Evolutionary conservation across 2,888 invertebrate genomes (phyloP).

Genomic region (Rhagonycha fulva): DNA sequence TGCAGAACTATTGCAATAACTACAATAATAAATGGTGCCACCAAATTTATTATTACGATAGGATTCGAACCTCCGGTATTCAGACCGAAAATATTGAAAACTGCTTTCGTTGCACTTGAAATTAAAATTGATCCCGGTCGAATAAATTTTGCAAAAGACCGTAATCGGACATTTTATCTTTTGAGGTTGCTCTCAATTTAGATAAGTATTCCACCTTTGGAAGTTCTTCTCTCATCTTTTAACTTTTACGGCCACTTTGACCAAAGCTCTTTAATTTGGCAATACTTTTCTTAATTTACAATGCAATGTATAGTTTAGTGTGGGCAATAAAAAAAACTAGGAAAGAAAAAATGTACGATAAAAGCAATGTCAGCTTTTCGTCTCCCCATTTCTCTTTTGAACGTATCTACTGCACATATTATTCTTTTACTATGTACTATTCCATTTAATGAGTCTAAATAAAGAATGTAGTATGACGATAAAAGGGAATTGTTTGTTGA

Average conservation of each 20-base stretch:
- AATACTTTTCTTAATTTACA: neutral
- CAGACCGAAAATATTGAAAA: neutral
- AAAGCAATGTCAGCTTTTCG: neutral
- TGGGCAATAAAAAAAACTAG: neutral
- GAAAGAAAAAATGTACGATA: neutral
- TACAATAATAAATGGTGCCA: neutral
- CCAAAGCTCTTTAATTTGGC: neutral
- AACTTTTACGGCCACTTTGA: neutral
- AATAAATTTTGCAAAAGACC: neutral
- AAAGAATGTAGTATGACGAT: neutral
- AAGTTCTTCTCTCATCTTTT: neutral
- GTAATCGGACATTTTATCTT: neutral
- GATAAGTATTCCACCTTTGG: neutral
- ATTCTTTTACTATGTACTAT: neutral
- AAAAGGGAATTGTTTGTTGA: neutral
- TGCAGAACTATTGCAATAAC: neutral
- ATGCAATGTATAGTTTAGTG: neutral
- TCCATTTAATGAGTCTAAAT: neutral
- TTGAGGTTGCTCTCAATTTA: neutral
- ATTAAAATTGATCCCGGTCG: neutral
- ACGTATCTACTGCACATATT: neutral
- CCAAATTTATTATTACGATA: neutral
- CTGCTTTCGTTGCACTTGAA: neutral
- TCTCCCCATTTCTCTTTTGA: neutral
- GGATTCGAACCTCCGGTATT: neutral